Base-by-base conservation (phyloP, 1,140 invertebrate species). In the Drosophila pseudoananassae region DNA sequence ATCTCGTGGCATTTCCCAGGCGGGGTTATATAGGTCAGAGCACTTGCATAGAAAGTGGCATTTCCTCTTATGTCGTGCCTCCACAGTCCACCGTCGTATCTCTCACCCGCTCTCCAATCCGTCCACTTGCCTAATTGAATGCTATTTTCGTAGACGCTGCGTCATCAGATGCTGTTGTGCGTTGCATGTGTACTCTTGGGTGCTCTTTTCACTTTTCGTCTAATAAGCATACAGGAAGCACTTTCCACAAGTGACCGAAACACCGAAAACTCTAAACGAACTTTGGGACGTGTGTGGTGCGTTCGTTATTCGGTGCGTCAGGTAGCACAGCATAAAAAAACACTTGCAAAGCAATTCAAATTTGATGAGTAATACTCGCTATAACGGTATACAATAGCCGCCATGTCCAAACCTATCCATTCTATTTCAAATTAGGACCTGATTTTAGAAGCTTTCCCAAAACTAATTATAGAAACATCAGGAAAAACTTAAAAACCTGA, bases 221-320 rank as follows among this genome's bases (percentile, higher is more conserved):
- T 88, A 82, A 85, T 88, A 88, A 85, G 83, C 82, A 88, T 82
- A 82, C 78, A 88, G 82, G 82, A 85, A 85, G 59, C 69, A 87
- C 82, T 78, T 78, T 85, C 64, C 71, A 69, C 71, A 69, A 83
- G 66, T 60, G 53, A 63, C 75, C 50, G 74, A 53, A 59, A 33
- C 54, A 12, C 33, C 68, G 51, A 72, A 71, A 71, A 54, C 58
- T 54, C 27, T 5, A 31, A 55, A 17, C 23, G 20, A 38, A 47
- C 60, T 64, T 77, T 74, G 52, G 52, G 53, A 40, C 36, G 36
- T 76, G 70, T 78, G 77, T 27, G 25, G 20, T 1, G 20, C n/a
- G 25, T 1, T 27, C 25, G 60, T 46, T 53, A 23, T 46, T 29
- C 43, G 60, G 31, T 69, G 43, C 65, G 63, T 45, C 82, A 82